phyloP scores from a whole-genome alignment of 2,113 vertebrate species.

The Pollimyrus isidori region DNA sequence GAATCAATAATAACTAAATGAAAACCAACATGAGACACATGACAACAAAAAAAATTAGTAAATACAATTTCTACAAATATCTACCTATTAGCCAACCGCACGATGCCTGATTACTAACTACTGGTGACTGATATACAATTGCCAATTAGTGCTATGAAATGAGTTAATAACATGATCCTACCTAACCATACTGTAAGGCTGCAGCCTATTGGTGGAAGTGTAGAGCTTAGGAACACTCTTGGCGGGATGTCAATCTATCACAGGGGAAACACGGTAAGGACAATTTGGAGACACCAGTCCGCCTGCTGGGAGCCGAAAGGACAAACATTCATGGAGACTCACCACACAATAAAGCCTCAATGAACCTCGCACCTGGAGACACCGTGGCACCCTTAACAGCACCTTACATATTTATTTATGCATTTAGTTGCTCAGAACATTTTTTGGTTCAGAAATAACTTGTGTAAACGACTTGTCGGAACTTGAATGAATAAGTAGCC shows the following conservation, averaged over 20 bases:
- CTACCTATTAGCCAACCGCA: not conserved
- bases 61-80: not conserved
- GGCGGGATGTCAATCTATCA: not conserved
- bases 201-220: not conserved
- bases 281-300: not conserved
- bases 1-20: not conserved
- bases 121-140: not conserved
- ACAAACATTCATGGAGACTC: not conserved
- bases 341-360: not conserved
- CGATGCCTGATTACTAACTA: not conserved
- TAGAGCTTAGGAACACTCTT: not conserved
- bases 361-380: not conserved
- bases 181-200: not conserved
- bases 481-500: not conserved
- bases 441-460: not conserved
- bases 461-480: not conserved
- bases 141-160: not conserved
- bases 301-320: not conserved
- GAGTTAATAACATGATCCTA: not conserved
- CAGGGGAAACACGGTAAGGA: not conserved
- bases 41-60: not conserved
- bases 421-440: not conserved
- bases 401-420: not conserved
- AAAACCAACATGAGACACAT: not conserved
- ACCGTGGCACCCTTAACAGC: not conserved